Base-by-base conservation (phyloP, 2,888 invertebrate species). In the Coecobrya sp. region DNA sequence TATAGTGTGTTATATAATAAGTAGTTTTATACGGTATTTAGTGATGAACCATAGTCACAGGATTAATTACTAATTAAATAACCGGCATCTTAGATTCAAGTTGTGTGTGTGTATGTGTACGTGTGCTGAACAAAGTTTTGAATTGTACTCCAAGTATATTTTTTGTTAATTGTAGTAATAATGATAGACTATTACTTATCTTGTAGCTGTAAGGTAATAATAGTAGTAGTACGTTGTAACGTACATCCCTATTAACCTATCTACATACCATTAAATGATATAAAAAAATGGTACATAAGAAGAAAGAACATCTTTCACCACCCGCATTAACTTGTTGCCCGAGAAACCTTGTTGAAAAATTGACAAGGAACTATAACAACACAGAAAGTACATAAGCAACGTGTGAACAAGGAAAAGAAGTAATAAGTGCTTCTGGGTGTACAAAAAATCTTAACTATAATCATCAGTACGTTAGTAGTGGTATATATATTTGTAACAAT, bases 41-140 rank as follows among this genome's bases (percentile, higher is more conserved):
- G n/a, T n/a, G n/a, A n/a, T n/a, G n/a, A n/a, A 52, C 52, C 5
- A 2, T 52, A 16, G 52, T 52, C 2, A 4, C 7, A 36, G 36
- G 2, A 36, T 52, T 52, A 62, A 22, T 59, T 19, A 62, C 7
- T 62, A 25, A 19, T 25, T 62, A 22, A 52, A 52, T 52, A 52
- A 55, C 55, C 5, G 55, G 7, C 19, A 11, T 73, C 22, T 45
- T 42, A 45, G n/a, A n/a, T 70, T 70, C 62, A 70, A 70, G 36
- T n/a, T 36, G 36, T 36, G 36, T 36, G 36, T 36, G 5, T 16
- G 3, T 19, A 45, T 73, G 22, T 42, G 8, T 42, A 11, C 4
- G 11, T 81, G 81, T 81, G 81, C 81, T 59, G 52, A 81, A 59
- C 55, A 81, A 42, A 59, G 81, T 42, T 81, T 59, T 55, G 1